Percentiles rank a stretch among this genome's conserved stretches.
Conservation (phyloP, 2,888 invertebrate species). For the Rhabditophanes sp. region DNA sequence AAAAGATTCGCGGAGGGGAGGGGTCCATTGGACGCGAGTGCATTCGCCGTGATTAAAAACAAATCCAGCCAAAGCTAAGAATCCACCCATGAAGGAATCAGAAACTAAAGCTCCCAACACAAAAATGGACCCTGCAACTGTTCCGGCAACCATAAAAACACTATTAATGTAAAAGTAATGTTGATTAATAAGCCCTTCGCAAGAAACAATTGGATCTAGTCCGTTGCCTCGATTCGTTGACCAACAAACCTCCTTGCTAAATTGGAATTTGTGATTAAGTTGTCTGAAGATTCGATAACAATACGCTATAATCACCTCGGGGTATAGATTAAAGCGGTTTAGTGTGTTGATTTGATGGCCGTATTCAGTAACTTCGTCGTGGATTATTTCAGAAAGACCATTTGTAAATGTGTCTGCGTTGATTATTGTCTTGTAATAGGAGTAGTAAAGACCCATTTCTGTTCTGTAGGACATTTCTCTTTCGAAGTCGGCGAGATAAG, state of each 20-base stretch:
- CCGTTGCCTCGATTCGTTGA: constrained; percentile 55
- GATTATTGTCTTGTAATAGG: constrained; percentile 67
- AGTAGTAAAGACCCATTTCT: constrained; percentile 75
- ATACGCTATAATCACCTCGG: constrained; percentile 57
- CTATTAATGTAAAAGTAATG: constrained; percentile 65
- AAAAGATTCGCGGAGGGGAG: constrained; percentile 69
- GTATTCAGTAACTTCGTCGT: constrained; percentile 64
- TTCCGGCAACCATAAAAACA: constrained; percentile 60
- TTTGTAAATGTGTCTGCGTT: constrained; percentile 54
- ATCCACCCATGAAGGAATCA: constrained; percentile 59
- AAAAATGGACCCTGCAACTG: constrained; percentile 58
- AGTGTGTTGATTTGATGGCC: constrained; percentile 65
- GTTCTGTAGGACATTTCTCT: constrained; percentile 69
- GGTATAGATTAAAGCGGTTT: constrained; percentile 66
- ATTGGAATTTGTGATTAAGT: constrained; percentile 44
- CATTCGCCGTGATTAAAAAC: constrained; percentile 66
- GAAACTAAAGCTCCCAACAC: constrained; percentile 51
- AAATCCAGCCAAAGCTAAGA: constrained; percentile 57
- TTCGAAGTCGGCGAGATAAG: constrained; percentile 64
- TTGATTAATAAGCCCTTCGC: constrained; percentile 61
- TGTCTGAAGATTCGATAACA: constrained; percentile 50
- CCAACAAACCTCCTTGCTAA: constrained; percentile 49
- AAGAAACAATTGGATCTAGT: constrained; percentile 56
- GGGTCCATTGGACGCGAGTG: constrained; percentile 70
- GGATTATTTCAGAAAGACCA: constrained; percentile 54